These are phyloP conservation scores for Anhinga rufa DNA, from an alignment of 2,113 vertebrate species.

Conservation along the genomic window DNA sequence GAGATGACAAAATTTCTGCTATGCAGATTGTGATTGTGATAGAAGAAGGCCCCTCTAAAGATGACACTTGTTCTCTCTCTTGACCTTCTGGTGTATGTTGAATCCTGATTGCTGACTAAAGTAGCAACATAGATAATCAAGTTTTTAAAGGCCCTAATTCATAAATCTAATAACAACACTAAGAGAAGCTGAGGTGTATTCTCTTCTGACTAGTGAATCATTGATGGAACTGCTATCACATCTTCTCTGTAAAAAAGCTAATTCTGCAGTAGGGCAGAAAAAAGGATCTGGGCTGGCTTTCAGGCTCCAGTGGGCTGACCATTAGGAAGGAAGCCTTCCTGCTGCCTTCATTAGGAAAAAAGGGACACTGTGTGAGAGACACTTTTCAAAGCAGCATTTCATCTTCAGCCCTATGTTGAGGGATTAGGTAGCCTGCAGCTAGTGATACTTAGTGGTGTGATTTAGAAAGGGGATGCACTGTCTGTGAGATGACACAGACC, in stretches of 20 bases:
- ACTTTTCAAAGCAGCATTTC: neutral
- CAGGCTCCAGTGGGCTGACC: neutral
- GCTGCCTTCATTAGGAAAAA: neutral
- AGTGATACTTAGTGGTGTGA: neutral
- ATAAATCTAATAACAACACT: neutral
- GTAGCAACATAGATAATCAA: neutral
- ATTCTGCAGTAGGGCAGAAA: neutral
- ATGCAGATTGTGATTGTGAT: neutral
- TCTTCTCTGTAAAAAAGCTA: neutral
- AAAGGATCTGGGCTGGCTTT: neutral
- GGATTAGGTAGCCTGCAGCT: neutral
- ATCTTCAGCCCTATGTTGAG: neutral
- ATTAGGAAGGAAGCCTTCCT: neutral
- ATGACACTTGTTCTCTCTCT: neutral
- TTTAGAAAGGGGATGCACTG: neutral
- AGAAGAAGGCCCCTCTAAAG: neutral
- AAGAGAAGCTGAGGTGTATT: neutral
- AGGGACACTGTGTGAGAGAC: neutral
- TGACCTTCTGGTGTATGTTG: neutral
- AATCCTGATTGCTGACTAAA: neutral
- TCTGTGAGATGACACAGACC: neutral
- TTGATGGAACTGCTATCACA: neutral
- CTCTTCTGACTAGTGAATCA: neutral
- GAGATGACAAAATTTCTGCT: neutral
- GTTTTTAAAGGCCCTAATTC: neutral